Evolutionary conservation across 2,113 vertebrate species (phyloP).

Genomic region (Otus sunia): DNA sequence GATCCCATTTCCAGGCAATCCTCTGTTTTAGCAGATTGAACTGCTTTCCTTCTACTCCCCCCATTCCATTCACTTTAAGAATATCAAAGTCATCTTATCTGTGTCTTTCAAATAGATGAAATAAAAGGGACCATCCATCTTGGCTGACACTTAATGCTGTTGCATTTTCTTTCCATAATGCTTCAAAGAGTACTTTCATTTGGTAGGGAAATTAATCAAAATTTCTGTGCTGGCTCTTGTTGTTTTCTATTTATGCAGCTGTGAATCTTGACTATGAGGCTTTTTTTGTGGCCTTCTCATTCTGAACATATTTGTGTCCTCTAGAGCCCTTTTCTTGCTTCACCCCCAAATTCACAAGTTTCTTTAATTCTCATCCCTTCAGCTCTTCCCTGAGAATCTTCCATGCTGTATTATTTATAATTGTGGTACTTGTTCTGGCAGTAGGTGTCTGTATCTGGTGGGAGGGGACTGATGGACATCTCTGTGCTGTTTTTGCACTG

Average conservation of each 20-base stretch:
- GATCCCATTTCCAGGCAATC: not conserved
- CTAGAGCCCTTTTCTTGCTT: not conserved
- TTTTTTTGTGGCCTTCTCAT: not conserved
- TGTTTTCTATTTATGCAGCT: not conserved
- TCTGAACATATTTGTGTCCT: not conserved
- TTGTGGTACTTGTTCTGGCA: not conserved
- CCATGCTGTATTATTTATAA: not conserved
- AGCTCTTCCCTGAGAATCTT: not conserved
- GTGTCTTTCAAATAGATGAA: not conserved
- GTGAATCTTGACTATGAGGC: not conserved
- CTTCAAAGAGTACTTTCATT: not conserved
- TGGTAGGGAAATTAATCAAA: not conserved
- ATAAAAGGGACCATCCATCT: not conserved
- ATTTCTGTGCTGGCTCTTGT: not conserved
- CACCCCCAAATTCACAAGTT: not conserved
- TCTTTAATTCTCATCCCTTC: not conserved
- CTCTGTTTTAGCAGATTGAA: not conserved
- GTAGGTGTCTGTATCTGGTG: not conserved
- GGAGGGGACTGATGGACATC: too few relatives aligned
- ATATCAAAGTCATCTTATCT: not conserved
- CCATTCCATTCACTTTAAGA: not conserved
- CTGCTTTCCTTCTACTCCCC: not conserved
- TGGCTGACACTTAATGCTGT: not conserved
- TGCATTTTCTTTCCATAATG: not conserved
- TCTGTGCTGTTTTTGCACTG: accelerated